Conservation (phyloP, 2,888 invertebrate species). For the Papilio elwesi region DNA sequence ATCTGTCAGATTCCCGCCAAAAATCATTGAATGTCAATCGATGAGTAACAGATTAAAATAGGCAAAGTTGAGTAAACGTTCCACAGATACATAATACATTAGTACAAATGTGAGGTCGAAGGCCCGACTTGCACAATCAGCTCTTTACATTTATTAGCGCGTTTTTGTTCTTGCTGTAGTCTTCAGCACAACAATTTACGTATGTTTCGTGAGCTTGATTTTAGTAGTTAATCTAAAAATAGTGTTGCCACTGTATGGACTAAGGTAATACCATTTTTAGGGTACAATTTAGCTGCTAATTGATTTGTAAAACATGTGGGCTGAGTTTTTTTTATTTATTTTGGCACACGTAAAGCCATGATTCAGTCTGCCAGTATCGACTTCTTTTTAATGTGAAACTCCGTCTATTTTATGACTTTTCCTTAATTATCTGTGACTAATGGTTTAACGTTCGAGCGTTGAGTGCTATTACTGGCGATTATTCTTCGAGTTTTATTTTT, state of each 20-base stretch:
- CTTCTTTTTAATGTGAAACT: constrained; percentile 58
- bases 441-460: constrained; percentile 45
- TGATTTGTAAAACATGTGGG: constrained; percentile 35
- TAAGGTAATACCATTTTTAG: too few relatives aligned
- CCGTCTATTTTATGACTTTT: constrained; percentile 60
- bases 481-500: constrained; percentile 28
- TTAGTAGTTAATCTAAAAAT: too few relatives aligned
- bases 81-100: constrained; percentile 10
- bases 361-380: constrained; percentile 68
- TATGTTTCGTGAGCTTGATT: not conserved
- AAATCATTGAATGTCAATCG: not conserved
- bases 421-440: constrained; percentile 67
- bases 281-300: constrained; percentile 7
- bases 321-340: constrained; percentile 56
- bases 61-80: constrained; percentile 9
- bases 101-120: constrained; percentile 24
- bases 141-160: constrained; percentile 9
- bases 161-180: constrained; percentile 8
- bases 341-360: constrained; percentile 61
- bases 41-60: constrained; percentile 20
- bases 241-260: too few relatives aligned
- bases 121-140: constrained; percentile 15
- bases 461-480: constrained; percentile 36
- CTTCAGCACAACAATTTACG: not conserved
- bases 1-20: constrained; percentile 7